Conservation (phyloP, 2,797 vertebrate genomes). For the Agapornis canus region DNA sequence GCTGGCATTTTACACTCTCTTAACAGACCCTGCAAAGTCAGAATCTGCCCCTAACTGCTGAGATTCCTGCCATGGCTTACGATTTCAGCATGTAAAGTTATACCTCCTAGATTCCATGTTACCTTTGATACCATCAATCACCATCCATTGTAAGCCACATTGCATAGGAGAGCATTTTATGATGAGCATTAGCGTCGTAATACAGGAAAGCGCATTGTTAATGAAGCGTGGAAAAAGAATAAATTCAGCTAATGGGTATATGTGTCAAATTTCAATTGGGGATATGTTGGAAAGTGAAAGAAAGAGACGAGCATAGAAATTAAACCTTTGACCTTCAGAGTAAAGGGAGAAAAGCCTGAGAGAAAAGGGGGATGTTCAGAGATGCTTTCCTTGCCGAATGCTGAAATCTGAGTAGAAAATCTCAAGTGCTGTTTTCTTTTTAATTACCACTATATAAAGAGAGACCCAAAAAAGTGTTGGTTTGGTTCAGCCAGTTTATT, state of each 20-base stretch:
- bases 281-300: conserved; percentile 68
- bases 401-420: background rate
- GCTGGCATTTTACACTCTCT: background rate
- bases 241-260: conserved; percentile 81
- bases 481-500: conserved; percentile 5
- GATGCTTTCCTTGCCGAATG: conserved; percentile 3
- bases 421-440: background rate
- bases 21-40: background rate
- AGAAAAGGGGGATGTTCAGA: conserved; percentile 53
- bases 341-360: conserved; percentile 44
- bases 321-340: conserved; percentile 81
- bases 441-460: background rate
- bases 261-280: conserved; percentile 83
- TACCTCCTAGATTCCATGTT: conserved; percentile 59
- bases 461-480: background rate
- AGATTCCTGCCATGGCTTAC: conserved; percentile 8
- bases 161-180: conserved; percentile 77
- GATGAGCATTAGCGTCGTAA: conserved; percentile 71
- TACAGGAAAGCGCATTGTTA: conserved; percentile 81
- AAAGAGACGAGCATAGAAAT: conserved; percentile 74
- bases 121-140: conserved; percentile 76
- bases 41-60: background rate
- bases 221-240: conserved; percentile 80
- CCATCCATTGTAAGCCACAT: conserved; percentile 64
- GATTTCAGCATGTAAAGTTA: conserved; percentile 68